These are phyloP conservation scores for Trematocara variabile DNA, from an alignment of 2,113 vertebrate genomes.

Conservation along the genomic window DNA sequence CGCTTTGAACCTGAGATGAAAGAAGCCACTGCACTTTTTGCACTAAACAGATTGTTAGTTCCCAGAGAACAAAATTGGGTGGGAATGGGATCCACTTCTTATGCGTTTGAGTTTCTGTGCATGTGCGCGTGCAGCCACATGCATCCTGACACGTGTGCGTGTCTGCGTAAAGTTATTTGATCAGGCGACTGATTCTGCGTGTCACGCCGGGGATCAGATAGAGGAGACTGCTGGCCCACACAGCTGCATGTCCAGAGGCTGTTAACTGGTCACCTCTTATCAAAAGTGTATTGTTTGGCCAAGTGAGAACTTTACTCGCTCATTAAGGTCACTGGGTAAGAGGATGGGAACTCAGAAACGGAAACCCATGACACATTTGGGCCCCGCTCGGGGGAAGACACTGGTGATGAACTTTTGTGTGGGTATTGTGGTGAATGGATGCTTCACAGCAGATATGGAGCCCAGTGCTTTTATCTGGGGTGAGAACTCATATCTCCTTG, in stretches of 20 bases:
- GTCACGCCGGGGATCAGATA: slow-evolving; percentile 40
- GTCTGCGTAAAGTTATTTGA: slow-evolving; percentile 48
- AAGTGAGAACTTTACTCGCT: slow-evolving; percentile 60
- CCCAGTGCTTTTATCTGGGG: slow-evolving; percentile 35
- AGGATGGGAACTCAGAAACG: slow-evolving; percentile 51
- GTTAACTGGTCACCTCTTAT: slow-evolving; percentile 51
- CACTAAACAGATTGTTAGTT: slow-evolving; percentile 52
- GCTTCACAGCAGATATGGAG: slow-evolving; percentile 26
- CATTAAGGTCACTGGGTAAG: slow-evolving; percentile 65
- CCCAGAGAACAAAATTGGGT: slow-evolving; percentile 32
- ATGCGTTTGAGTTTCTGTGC: neutral
- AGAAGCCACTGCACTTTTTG: slow-evolving; percentile 20
- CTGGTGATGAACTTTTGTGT: slow-evolving; percentile 57
- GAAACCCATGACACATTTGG: slow-evolving; percentile 62
- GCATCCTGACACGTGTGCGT: slow-evolving; percentile 28
- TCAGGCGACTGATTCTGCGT: slow-evolving; percentile 33
- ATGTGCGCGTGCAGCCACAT: neutral
- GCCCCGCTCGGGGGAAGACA: slow-evolving; percentile 50
- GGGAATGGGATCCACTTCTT: slow-evolving; percentile 27
- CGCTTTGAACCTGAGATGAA: slow-evolving; percentile 56
- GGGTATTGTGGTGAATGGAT: slow-evolving; percentile 40
- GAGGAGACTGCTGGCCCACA: slow-evolving; percentile 26
- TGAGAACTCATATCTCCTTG: slow-evolving; percentile 20
- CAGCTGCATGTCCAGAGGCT: slow-evolving; percentile 71
- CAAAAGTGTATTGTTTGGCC: slow-evolving; percentile 63